Conservation (phyloP, 92 coral and sea anemone genomes). For the Anthopleura xanthogrammica region DNA sequence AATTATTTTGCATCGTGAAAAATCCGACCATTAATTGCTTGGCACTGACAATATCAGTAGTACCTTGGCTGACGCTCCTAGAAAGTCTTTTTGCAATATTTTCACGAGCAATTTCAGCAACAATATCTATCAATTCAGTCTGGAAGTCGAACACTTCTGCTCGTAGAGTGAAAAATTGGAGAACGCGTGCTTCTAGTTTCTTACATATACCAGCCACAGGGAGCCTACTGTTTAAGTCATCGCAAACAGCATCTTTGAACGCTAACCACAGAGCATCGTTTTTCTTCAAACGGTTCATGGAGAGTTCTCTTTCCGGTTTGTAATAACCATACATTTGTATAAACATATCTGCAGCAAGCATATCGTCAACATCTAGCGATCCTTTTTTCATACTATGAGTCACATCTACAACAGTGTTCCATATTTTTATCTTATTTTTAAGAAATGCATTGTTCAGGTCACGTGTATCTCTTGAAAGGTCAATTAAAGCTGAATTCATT, state of each 20-base stretch:
- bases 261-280: slow-evolving; percentile 56
- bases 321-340: slow-evolving; percentile 43
- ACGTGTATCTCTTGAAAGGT: too few relatives aligned
- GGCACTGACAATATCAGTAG: slow-evolving; percentile 23
- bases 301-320: slow-evolving; percentile 41
- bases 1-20: slow-evolving; percentile 41
- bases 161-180: slow-evolving; percentile 43
- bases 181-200: slow-evolving; percentile 42
- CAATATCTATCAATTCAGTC: slow-evolving; percentile 39
- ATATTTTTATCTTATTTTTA: too few relatives aligned
- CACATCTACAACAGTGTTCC: too few relatives aligned
- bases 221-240: slow-evolving; percentile 39
- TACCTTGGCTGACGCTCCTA: not conserved
- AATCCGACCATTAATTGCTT: slow-evolving; percentile 28
- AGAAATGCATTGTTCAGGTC: too few relatives aligned
- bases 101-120: slow-evolving; percentile 43
- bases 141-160: slow-evolving; percentile 54
- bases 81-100: slow-evolving; percentile 45
- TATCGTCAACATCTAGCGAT: slow-evolving; percentile 16
- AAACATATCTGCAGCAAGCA: slow-evolving; percentile 38
- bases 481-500: too few relatives aligned
- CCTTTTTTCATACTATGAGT: too few relatives aligned
- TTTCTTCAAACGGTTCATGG: slow-evolving; percentile 14
- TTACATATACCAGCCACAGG: slow-evolving; percentile 22
- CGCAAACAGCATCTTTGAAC: slow-evolving; percentile 42